Conservation (phyloP, 2,797 vertebrate species). For the Apogon talboti region DNA sequence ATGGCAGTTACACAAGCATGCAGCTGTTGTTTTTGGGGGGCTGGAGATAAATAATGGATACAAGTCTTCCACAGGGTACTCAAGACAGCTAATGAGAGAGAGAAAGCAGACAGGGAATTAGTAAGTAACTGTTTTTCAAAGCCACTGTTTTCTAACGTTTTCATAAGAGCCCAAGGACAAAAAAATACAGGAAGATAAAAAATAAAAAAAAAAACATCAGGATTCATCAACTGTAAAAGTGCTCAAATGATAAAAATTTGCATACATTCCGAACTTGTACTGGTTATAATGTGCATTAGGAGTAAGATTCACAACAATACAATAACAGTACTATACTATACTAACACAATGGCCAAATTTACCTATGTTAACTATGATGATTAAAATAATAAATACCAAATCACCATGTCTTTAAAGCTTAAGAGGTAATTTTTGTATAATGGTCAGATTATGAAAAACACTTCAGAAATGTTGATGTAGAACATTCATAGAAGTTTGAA, state of each 20-base stretch:
- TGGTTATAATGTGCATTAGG: conserved; percentile 24
- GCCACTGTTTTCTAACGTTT: conserved; percentile 72
- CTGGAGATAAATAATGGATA: conserved; percentile 82
- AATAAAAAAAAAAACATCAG: conserved; percentile 53
- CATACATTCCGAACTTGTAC: conserved; percentile 55
- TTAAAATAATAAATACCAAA: no score
- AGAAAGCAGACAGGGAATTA: conserved; percentile 76
- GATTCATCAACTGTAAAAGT: conserved; percentile 59
- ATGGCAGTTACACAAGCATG: conserved; percentile 79
- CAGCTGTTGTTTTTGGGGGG: conserved; percentile 79
- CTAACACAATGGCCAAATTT: no score
- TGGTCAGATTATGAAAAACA: no score
- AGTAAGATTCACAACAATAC: no score
- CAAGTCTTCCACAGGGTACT: conserved; percentile 75
- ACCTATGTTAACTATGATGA: no score
- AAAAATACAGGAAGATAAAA: conserved; percentile 51
- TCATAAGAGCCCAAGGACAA: conserved; percentile 75
- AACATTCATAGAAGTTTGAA: no score
- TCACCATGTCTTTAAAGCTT: no score
- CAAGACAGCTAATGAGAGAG: conserved; percentile 78
- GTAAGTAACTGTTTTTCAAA: conserved; percentile 76
- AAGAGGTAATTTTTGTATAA: no score
- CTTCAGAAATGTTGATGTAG: no score
- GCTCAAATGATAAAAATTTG: conserved; percentile 64
- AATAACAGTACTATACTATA: no score